Base-by-base conservation (phyloP, 2,888 invertebrate species). In the Drosophila affinis region DNA sequence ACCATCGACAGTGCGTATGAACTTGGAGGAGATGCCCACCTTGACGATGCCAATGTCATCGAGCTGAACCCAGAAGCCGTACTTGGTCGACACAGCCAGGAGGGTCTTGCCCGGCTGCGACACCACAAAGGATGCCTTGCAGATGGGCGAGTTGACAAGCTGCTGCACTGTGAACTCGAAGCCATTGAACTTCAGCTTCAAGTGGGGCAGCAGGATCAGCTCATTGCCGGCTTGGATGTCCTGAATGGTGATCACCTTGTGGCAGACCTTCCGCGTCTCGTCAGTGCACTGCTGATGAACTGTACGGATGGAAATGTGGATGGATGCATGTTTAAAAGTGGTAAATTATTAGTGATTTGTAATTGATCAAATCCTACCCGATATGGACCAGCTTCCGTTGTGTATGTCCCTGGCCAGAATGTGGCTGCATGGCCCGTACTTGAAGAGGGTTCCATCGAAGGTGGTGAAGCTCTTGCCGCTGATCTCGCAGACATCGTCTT, bases 341-440 rank as follows among this genome's bases (percentile, higher is more conserved):
- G 94, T 78, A 94, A 94, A 73, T 95, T 95, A 95, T 91, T 12
- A 10, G 34, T 6, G n/a, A 9, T 44, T 18, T 2, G 0, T 39
- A 2, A 32, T 27, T 39, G 7, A 18, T 18, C 29, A 9, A 48
- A 32, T 92, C 93, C 93, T 89, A 96, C 96, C 91, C 55, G 95
- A 93, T 53, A 97, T 93, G 54, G 93, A 94, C 96, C 97, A 97
- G 45, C 94, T 93, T 52, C 94, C 93, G 70, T 93, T 92, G 10
- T 93, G 92, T 79, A 95, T 93, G 90, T 97, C 96, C 64, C 96
- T 93, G 0, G 95, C 96, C 47, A 96, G 91, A 51, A 96, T 94
- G 90, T 97, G 97, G 92, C 95, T 95, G 91, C 97, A 97, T 17
- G 96, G 94, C 78, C 97, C 96, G 81, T 96, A 96, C 80, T 96